Conservation (phyloP, 2,888 invertebrate genomes). For the Gonocerus acuteangulatus region DNA sequence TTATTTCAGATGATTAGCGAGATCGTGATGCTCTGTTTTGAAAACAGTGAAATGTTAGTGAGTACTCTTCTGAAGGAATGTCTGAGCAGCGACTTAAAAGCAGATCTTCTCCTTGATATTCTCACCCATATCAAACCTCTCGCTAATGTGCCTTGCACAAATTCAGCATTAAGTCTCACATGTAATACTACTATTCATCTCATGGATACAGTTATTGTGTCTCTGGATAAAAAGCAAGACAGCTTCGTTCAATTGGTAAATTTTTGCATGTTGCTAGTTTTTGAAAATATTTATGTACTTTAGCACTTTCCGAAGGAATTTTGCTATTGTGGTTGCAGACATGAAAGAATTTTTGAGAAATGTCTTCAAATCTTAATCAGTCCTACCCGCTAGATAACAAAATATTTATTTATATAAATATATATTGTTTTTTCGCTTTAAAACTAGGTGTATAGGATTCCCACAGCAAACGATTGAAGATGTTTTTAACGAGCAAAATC, state of each 20-base stretch:
- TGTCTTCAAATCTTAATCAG: no score
- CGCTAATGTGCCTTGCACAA: neutral
- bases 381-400: no score
- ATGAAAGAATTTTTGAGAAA: no score
- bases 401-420: no score
- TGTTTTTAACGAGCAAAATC: no score
- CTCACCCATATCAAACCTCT: constrained; percentile 8
- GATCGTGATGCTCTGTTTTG: constrained; percentile 10
- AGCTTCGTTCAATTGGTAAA: constrained; percentile 17
- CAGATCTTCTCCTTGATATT: constrained; percentile 7
- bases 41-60: constrained; percentile 6
- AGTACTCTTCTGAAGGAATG: constrained; percentile 4
- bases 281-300: neutral
- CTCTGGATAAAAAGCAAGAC: constrained; percentile 9
- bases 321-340: no score
- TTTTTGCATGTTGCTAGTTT: neutral
- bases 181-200: constrained; percentile 5
- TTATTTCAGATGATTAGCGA: constrained; percentile 7
- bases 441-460: no score
- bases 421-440: no score
- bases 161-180: neutral
- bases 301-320: no score
- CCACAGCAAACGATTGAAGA: no score
- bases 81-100: constrained; percentile 5
- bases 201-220: constrained; percentile 8